Conservation (phyloP, 1,140 invertebrate species). For the Belonocnema kinseyi region DNA sequence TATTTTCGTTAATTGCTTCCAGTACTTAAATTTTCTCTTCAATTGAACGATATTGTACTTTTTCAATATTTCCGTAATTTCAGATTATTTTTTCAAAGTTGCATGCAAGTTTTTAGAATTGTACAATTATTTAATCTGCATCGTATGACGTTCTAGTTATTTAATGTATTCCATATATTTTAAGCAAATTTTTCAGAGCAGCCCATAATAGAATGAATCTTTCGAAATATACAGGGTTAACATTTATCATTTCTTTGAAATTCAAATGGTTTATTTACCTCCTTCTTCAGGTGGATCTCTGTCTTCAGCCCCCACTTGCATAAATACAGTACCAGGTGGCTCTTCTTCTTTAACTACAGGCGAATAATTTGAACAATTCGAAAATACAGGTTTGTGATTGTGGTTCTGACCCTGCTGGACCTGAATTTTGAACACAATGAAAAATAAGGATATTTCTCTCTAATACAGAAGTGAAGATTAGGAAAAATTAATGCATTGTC, state of each 20-base stretch:
- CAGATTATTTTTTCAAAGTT: too few species aligned
- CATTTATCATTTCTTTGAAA: not conserved
- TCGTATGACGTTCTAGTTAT: too few species aligned
- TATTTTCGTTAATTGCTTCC: too few species aligned
- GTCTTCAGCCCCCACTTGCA: constrained; percentile 78
- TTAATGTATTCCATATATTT: not conserved
- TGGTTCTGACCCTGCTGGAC: constrained; percentile 65
- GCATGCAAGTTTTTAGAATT: too few species aligned
- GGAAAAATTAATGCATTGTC: too few species aligned
- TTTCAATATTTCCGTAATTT: too few species aligned
- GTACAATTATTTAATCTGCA: too few species aligned
- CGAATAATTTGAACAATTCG: constrained; percentile 82
- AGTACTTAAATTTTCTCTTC: too few species aligned
- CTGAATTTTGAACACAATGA: constrained; percentile 44
- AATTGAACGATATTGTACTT: too few species aligned
- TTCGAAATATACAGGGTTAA: not conserved
- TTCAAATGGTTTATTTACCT: constrained; percentile 71
- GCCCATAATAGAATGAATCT: not conserved
- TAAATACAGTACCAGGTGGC: constrained; percentile 78
- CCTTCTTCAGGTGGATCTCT: constrained; percentile 83
- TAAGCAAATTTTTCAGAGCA: not conserved
- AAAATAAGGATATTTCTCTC: too few species aligned
- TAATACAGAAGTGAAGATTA: too few species aligned
- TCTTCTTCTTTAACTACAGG: constrained; percentile 83
- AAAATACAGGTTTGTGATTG: constrained; percentile 86